Percentiles rank a stretch among this genome's conserved stretches.
phyloP scores from a whole-genome alignment of 2,888 invertebrate species.

The Coecobrya sp. region DNA sequence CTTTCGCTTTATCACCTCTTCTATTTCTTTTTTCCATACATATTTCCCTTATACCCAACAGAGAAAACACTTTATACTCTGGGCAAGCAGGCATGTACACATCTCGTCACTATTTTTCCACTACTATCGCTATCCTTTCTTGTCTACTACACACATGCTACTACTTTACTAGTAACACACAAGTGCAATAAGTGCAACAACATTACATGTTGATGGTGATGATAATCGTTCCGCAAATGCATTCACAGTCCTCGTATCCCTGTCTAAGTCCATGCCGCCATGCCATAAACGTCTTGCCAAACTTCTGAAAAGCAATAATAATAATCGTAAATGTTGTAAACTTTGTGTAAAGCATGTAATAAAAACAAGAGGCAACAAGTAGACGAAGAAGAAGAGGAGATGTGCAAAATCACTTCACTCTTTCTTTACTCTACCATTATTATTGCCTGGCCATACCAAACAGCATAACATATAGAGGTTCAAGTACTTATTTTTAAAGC shows the following conservation, averaged over 20 bases:
- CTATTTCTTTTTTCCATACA: neutral
- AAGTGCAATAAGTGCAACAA: constrained; percentile 75
- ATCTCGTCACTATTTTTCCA: neutral
- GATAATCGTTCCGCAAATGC: constrained; percentile 82
- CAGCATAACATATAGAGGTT: too few species aligned
- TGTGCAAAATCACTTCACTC: constrained; percentile 75
- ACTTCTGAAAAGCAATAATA: constrained; percentile 80
- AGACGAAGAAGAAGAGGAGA: constrained; percentile 51
- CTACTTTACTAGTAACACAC: constrained; percentile 51
- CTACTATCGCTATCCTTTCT: constrained; percentile 7
- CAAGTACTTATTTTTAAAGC: neutral
- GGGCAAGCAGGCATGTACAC: neutral
- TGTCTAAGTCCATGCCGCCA: constrained; percentile 68
- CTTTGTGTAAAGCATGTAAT: constrained; percentile 77
- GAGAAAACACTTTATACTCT: neutral
- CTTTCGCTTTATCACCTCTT: constrained; percentile 78
- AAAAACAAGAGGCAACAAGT: constrained; percentile 81
- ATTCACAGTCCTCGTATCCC: constrained; percentile 63
- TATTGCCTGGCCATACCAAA: neutral
- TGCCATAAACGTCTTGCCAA: constrained; percentile 78
- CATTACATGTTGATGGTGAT: constrained; percentile 79
- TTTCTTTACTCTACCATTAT: neutral
- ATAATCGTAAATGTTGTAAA: constrained; percentile 81
- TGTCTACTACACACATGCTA: constrained; percentile 42
- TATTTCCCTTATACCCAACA: neutral